Evolutionary conservation across 2,113 vertebrate genomes (phyloP), one percentile per base, ranked within the genome.

Genomic region (Herpailurus yagouaroundi): DNA sequence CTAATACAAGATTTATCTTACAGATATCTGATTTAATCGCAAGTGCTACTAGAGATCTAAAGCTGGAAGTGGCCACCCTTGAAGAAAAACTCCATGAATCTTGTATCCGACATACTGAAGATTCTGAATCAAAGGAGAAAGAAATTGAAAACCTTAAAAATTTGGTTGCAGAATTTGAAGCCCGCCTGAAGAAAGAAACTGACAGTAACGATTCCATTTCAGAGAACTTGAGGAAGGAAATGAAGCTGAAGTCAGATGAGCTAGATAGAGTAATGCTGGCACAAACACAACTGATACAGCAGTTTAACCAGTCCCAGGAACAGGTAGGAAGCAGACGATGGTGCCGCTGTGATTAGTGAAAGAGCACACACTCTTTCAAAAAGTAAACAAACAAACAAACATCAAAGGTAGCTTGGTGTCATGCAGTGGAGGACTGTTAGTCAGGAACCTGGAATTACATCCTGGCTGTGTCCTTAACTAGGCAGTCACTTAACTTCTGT

Each of bases 11-110:
- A 69, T 95, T 95, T 98, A 12, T 95, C 96, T 52, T 98, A 94
- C 98, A 99, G 99, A 98, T 99, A 88, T 97, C 99, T 71, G 96
- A 97, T n/a, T 97, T 99, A 82, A 98, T 99, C 89, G 95, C 98
- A 85, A 97, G 88, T 2, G 98, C 99, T 77, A 98, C 98, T 45
- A 98, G 89, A 63, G 98, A 98, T 45, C 97, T 99, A 31, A 98
- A 97, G 71, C 97, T 97, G 95, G 98, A 99, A 98, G 95, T 98
- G 0, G 96, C 97, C 31, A 41, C 91, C 29, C 98, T 99, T 95
- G 98, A 99, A 87, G 98, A 97, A 91, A 98, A 98, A 52, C 98
- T 99, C 41, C 94, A 19, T 4, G 98, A 99, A 73, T 97, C 98
- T 36, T 98, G 97, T 11, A 7, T 33, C 36, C 98, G 77, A 41